Base-by-base conservation (phyloP, 2,888 invertebrate genomes). In the Netelia fuscicornis region DNA sequence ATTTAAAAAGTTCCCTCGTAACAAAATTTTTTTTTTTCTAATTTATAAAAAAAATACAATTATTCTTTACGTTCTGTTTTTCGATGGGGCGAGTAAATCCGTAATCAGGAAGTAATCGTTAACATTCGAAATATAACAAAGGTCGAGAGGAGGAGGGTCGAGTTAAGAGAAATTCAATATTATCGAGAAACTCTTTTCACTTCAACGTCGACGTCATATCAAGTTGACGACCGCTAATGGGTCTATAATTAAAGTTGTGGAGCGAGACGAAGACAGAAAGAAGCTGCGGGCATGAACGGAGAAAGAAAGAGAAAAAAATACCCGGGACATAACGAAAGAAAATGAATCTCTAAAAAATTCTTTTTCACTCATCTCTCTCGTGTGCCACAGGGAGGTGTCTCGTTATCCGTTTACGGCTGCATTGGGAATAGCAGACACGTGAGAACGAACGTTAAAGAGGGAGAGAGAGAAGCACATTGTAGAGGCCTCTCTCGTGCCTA, bases 341-440 rank as follows among this genome's bases (percentile, higher is more conserved):
- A 76, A 13, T n/a, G 9, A 17, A 13, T 76, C 30, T 5, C 2
- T 13, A 74, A 75, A 75, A 75, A 60, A 6, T 42, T 42, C 52
- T 10, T 75, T 64, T 75, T 72, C 56, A 72, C 56, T 72, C 58
- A 44, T 72, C 23, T 48, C 58, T 11, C 62, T 30, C 37, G 3
- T n/a, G 30, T 30, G 30, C 30, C 30, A 30, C 37, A 56, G 64
- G 37, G 11, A 70, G 17, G 17, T 20, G 54, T 71, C 64, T 71
- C 76, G 65, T 76, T 81, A 56, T 48, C 56, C 56, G 37, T 67
- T 72, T 72, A 67, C 52, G 42, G n/a, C 42, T 68, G 60, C 68
- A 74, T 83, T 62, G 72, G 65, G 77, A 58, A 70, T 44, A 56
- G 23, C 30, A 42, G 68, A 44, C 64, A 70, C 25, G 65, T 56